phyloP scores from a whole-genome alignment of 2,113 vertebrate species.

The Salvelinus sp. region DNA sequence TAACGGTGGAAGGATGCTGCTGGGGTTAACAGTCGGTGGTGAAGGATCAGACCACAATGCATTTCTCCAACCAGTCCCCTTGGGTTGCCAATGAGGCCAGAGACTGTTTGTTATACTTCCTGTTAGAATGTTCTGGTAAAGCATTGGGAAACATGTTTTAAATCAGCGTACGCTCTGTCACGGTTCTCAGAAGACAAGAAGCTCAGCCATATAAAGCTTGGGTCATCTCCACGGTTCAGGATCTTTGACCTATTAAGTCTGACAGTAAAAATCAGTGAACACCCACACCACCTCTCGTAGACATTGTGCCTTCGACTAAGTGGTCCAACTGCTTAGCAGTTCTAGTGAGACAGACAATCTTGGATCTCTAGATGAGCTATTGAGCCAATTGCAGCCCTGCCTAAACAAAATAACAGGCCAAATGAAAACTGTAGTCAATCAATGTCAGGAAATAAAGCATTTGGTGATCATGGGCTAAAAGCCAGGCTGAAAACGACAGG shows the following conservation, averaged over 20 bases:
- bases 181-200: background rate
- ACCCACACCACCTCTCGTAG: no score
- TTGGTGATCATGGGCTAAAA: conserved; percentile 62
- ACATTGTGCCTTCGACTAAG: background rate
- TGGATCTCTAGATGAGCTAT: conserved; percentile 6
- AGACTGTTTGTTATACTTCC: background rate
- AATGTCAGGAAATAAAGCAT: conserved; percentile 56
- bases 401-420: conserved; percentile 37
- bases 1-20: background rate
- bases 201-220: background rate
- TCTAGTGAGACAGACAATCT: conserved; percentile 25
- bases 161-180: background rate
- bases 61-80: background rate
- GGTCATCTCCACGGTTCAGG: background rate
- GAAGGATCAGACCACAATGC: background rate
- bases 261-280: background rate
- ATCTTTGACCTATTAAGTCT: background rate
- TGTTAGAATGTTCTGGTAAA: background rate
- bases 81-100: background rate
- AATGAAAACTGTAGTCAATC: conserved; percentile 8
- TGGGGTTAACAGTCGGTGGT: background rate
- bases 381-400: conserved; percentile 20
- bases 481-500: conserved; percentile 36
- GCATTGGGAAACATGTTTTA: background rate
- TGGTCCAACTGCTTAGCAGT: conserved; percentile 62